These are phyloP conservation scores for Atlantisia rogersi DNA, from an alignment of 2,113 vertebrate genomes.

Conservation along the genomic window DNA sequence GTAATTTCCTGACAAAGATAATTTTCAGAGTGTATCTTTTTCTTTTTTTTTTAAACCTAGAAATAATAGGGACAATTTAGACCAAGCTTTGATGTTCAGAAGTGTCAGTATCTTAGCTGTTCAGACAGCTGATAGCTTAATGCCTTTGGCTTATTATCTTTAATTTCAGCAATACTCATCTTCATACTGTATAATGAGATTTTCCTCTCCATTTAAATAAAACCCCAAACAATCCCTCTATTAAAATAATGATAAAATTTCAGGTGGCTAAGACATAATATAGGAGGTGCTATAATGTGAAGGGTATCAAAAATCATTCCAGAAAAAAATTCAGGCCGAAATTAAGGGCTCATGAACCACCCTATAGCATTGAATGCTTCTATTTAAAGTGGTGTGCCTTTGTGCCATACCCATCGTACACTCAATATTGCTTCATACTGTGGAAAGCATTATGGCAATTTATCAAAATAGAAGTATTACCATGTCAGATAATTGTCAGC, in stretches of 20 bases:
- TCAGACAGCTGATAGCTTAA: constrained; percentile 51
- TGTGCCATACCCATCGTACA: neutral
- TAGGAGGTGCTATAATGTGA: neutral
- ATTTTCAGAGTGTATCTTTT: neutral
- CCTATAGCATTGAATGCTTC: neutral
- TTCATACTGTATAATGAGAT: constrained; percentile 27
- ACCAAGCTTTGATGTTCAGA: constrained; percentile 48
- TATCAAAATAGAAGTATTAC: neutral
- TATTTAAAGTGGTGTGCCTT: neutral
- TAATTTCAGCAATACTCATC: constrained; percentile 37
- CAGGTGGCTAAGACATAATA: neutral
- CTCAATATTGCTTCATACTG: neutral
- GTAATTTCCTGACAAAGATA: neutral
- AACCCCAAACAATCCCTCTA: neutral
- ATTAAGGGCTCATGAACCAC: neutral
- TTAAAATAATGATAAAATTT: neutral
- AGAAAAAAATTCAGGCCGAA: neutral
- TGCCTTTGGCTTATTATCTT: constrained; percentile 39
- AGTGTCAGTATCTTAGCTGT: constrained; percentile 29
- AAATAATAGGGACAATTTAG: constrained; percentile 34
- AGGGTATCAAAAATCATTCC: neutral
- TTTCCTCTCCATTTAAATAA: neutral
- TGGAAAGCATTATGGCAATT: neutral
- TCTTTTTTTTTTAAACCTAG: neutral
- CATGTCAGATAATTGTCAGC: neutral